Evolutionary conservation across 2,888 invertebrate genomes (phyloP), one percentile per base, ranked within the genome.

Genomic region (Lomographa bimaculata): DNA sequence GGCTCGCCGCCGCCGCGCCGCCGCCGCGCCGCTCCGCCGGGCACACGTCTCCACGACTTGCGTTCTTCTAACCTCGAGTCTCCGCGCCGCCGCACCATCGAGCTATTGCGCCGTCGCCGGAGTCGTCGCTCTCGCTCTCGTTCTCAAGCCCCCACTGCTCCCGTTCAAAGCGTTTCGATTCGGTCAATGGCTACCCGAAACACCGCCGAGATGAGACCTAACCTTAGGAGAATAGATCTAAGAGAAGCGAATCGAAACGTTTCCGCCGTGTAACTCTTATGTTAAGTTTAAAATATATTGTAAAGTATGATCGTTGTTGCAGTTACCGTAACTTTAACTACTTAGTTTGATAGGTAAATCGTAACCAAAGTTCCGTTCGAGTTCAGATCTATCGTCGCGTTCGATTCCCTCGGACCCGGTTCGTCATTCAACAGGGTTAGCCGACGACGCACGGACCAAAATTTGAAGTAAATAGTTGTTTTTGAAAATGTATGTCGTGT

Each of bases 301-400:
- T 81, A 73, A 77, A 76, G n/a, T n/a, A n/a, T 64, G 64, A 72
- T 77, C 19, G 35, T 30, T 21, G 71, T 64, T 62, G 74, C 85
- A 85, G 86, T 87, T 85, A 86, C 86, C 86, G 78, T 85, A 85
- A 82, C 76, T 79, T 80, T 80, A 81, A 76, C 67, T 74, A 73
- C 62, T 74, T 84, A 84, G 83, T 79, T 71, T 78, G 73, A 76
- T 83, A 87, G 81, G 75, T 77, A 69, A 83, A 80, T 78, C 71
- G 78, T 80, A 79, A 84, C 84, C 85, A 83, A 85, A 86, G 84
- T 76, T 74, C 77, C 74, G 75, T 70, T 34, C 68, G 75, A 35
- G 57, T 73, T 75, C 69, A 66, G 63, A 73, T 34, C 20, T 9
- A 12, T 20, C 11, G 40, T 34, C 37, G 38, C 42, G 32, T 27